Percentiles rank a stretch among this genome's conserved stretches.
Evolutionary conservation across 2,888 invertebrate genomes (phyloP).

Genomic region (Metacarcinus magister): DNA sequence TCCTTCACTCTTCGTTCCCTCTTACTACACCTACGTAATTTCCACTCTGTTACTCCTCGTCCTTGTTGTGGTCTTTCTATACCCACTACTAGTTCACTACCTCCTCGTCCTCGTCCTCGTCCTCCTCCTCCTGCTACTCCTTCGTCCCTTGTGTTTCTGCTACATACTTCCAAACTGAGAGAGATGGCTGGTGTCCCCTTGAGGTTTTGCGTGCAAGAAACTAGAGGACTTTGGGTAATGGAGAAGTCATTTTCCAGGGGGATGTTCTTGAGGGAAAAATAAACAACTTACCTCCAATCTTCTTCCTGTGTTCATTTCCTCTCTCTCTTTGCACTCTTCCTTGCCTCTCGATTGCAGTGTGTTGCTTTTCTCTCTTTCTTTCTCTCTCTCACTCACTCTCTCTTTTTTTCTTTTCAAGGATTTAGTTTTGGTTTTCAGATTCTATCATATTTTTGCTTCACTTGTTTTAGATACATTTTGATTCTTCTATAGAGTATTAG

Average conservation of each 20-base stretch:
- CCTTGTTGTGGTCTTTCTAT: background rate
- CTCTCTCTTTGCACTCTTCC: slow-evolving; percentile 49
- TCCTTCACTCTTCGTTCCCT: slow-evolving; percentile 4
- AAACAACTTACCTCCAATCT: slow-evolving; percentile 61
- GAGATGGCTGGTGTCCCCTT: slow-evolving; percentile 62
- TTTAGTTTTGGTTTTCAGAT: background rate
- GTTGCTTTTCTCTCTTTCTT: slow-evolving; percentile 20
- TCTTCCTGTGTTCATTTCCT: slow-evolving; percentile 71
- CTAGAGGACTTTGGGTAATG: slow-evolving; percentile 72
- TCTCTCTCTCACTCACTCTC: slow-evolving; percentile 18
- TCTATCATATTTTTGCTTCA: background rate
- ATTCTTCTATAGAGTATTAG: background rate
- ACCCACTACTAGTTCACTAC: background rate
- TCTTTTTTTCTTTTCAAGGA: slow-evolving; percentile 8
- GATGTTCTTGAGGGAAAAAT: slow-evolving; percentile 63
- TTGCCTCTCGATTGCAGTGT: slow-evolving; percentile 13
- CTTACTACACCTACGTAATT: background rate
- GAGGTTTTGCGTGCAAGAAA: slow-evolving; percentile 71
- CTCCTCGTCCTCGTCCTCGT: background rate
- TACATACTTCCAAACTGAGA: slow-evolving; percentile 69
- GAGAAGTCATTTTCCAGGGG: slow-evolving; percentile 77
- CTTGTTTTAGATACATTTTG: background rate
- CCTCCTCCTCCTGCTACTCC: background rate
- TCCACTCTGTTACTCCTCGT: background rate
- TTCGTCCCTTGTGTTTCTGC: background rate